Base-by-base conservation (phyloP, 1,140 invertebrate genomes). In the Trichonephila clavata region DNA sequence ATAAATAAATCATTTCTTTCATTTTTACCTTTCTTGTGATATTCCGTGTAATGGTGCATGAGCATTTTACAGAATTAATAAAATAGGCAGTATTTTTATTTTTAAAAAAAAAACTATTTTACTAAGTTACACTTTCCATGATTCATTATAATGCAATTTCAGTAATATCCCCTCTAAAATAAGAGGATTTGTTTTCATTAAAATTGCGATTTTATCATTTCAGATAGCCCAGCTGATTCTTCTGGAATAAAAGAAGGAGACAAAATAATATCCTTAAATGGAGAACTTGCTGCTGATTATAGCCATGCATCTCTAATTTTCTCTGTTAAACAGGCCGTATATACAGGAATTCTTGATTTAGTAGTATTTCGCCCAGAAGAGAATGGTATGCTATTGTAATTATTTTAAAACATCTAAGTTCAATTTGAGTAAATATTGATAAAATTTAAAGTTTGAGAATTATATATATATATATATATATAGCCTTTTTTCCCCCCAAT, bases 221-320 rank as follows among this genome's bases (percentile, higher is more conserved):
- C 88, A 94, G 94, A 65, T 89, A 63, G 94, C 24, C 77, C 90
- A 77, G 90, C 89, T 60, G 86, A 94, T 32, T 5, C 43, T 14
- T 43, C 65, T 50, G 94, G 94, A 60, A n/a, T 94, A 16, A 90
- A 94, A 71, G 81, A 90, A 43, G 94, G 91, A 57, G 90, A 94
- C 43, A 63, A 90, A 65, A 91, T 94, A n/a, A 14, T 90, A 24
- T 90, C 71, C 27, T 59, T 94, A 80, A 94, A 94, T 91, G 91
- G 91, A n/a, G 91, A 94, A 91, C 50, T 32, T 24, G 32, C 87
- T 61, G 16, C 16, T 57, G 90, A 57, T 21, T 80, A 61, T 50
- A 89, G 86, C 43, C 91, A 93, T 87, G 71, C 90, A 39, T 90
- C 94, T 57, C 61, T 94, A 8, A 24, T 93, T 39, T 94, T 93